phyloP scores from a whole-genome alignment of 2,797 vertebrate genomes.

The Eulemur mongoz region DNA sequence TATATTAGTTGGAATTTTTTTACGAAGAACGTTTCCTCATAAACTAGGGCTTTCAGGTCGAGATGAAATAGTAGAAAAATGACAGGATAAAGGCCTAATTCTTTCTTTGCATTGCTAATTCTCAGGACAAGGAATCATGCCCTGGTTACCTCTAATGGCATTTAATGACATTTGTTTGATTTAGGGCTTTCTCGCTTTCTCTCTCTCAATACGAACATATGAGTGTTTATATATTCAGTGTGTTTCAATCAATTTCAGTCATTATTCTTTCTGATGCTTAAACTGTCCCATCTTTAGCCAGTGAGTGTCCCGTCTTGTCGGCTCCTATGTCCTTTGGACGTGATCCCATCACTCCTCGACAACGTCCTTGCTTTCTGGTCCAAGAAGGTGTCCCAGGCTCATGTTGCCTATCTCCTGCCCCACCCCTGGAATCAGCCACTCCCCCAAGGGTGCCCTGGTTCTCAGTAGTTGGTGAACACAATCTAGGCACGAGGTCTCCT shows the following conservation, averaged over 20 bases:
- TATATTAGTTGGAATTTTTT: constrained; percentile 24
- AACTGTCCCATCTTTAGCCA: not conserved
- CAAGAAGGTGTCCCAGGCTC: not conserved
- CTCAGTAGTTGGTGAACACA: not conserved
- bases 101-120: not conserved
- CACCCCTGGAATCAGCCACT: not conserved
- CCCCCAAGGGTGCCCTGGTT: not conserved
- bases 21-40: not conserved
- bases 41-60: not conserved
- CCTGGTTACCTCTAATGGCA: not conserved
- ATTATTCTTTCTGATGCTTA: not conserved
- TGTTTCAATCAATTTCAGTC: not conserved
- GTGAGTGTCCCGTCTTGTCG: not conserved
- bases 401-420: not conserved
- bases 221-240: not conserved
- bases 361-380: not conserved
- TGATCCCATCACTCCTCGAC: not conserved
- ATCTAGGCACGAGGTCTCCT: not conserved
- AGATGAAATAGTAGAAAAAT: constrained; percentile 1
- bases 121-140: not conserved
- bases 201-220: not conserved
- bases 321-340: not conserved
- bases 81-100: not conserved
- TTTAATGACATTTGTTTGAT: constrained; percentile 12
- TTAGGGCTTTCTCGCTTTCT: not conserved